Conservation (phyloP, 2,888 invertebrate genomes). For the Pollenia angustigena region DNA sequence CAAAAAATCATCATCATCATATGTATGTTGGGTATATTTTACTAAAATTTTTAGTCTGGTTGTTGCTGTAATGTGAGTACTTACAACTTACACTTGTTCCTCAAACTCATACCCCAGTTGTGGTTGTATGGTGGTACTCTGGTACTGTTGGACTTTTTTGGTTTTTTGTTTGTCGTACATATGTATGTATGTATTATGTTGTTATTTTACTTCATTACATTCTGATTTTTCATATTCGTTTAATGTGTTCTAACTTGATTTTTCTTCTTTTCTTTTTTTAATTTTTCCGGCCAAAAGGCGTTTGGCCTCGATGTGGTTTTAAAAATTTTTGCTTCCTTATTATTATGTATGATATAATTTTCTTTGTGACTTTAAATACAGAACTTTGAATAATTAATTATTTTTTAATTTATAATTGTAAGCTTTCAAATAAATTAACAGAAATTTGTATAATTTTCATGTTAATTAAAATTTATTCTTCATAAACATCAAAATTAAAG, state of each 20-base stretch:
- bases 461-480: too few species aligned
- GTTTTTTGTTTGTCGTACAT: neutral
- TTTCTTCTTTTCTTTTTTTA: slow-evolving; percentile 2
- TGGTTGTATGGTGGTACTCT: neutral
- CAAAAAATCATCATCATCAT: neutral
- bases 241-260: slow-evolving; percentile 44
- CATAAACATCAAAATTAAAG: too few species aligned
- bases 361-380: neutral
- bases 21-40: neutral
- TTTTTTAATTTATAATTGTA: neutral
- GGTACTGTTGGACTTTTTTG: neutral
- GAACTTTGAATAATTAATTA: slow-evolving; percentile 7
- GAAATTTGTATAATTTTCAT: too few species aligned
- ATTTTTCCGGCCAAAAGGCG: slow-evolving; percentile 25
- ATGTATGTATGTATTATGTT: slow-evolving; percentile 4
- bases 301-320: slow-evolving; percentile 54
- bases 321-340: slow-evolving; percentile 59
- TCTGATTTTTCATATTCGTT: slow-evolving; percentile 1
- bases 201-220: slow-evolving; percentile 22
- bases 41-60: too few species aligned
- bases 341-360: slow-evolving; percentile 26
- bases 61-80: slow-evolving; percentile 8
- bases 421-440: neutral
- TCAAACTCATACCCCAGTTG: slow-evolving; percentile 6
- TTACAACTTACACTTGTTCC: slow-evolving; percentile 51